Base-by-base conservation (phyloP, 2,888 invertebrate genomes). In the Pheosia tremula region DNA sequence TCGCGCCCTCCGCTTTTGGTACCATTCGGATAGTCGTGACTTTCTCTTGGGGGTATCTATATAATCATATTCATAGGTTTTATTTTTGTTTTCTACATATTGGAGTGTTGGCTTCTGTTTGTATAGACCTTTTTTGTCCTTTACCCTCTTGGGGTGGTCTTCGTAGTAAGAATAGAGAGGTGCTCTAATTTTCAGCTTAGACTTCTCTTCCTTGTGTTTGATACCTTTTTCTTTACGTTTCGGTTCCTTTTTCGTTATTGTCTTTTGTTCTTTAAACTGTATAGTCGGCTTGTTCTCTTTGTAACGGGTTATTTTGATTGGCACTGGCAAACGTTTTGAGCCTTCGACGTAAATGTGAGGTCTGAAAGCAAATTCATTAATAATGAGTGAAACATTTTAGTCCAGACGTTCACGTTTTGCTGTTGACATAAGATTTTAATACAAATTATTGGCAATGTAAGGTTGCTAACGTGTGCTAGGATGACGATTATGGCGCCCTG, bases 261-360 rank as follows among this genome's bases (percentile, higher is more conserved):
- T 56, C 36, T 49, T 50, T 41, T 60, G 56, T 66, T 67, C 13
- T 61, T 62, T 55, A n/a, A 11, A 37, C 9, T n/a, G 24, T 5
- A 43, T 6, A 9, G 13, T 8, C 3, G 62, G 57, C 5, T 58
- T 59, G 54, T 54, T 63, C 41, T 67, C 63, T 49, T 68, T 73
- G 69, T 75, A 77, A 5, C 71, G 72, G 3, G 72, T 72, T 59
- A 83, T 71, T 24, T 72, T 71, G 56, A 84, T 60, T 3, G 85
- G 80, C 4, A 79, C 60, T 11, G 80, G 67, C 5, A 83, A 65
- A 9, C 64, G 69, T 9, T 59, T 73, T 56, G 80, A 76, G 41
- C 81, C 72, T 58, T 80, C 80, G 58, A 82, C 60, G 60, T 64
- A 69, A 3, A 81, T 63, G 58, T 63, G 71, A 3, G 83, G 82